Conservation (phyloP, 2,113 vertebrate species). For the Cololabis saira region DNA sequence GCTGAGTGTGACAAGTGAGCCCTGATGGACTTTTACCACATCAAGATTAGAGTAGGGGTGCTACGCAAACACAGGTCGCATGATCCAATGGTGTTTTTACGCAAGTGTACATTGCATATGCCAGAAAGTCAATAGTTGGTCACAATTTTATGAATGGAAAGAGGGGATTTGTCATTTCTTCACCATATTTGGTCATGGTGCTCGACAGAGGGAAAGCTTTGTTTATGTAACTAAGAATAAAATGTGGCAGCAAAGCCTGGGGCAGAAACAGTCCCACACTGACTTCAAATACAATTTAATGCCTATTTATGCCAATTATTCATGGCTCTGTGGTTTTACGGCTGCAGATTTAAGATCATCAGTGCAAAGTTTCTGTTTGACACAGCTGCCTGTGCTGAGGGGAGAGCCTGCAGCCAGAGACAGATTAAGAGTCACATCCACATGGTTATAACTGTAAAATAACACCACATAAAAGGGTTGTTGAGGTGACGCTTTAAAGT, state of each 20-base stretch:
- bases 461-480: constrained; percentile 18
- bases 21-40: constrained; percentile 53
- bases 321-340: constrained; percentile 28
- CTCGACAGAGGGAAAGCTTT: constrained; percentile 64
- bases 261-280: constrained; percentile 40
- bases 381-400: constrained; percentile 16
- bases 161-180: constrained; percentile 75
- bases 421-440: constrained; percentile 7
- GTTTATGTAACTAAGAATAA: constrained; percentile 73
- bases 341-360: constrained; percentile 29
- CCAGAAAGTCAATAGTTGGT: constrained; percentile 43
- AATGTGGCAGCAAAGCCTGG: constrained; percentile 50
- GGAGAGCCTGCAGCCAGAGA: constrained; percentile 21
- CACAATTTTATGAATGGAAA: constrained; percentile 79
- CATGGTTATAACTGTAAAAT: constrained; percentile 17
- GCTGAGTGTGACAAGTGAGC: constrained; percentile 59
- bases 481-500: constrained; percentile 9
- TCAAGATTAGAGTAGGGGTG: constrained; percentile 52
- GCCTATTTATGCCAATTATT: constrained; percentile 44
- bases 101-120: constrained; percentile 9
- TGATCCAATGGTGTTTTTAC: constrained; percentile 9
- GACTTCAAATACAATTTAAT: constrained; percentile 29
- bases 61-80: constrained; percentile 37
- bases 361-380: constrained; percentile 27
- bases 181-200: constrained; percentile 80